Evolutionary conservation across 2,888 invertebrate genomes (phyloP), one percentile per base, ranked within the genome.

Genomic region (Spatulosminthurus flaviceps): DNA sequence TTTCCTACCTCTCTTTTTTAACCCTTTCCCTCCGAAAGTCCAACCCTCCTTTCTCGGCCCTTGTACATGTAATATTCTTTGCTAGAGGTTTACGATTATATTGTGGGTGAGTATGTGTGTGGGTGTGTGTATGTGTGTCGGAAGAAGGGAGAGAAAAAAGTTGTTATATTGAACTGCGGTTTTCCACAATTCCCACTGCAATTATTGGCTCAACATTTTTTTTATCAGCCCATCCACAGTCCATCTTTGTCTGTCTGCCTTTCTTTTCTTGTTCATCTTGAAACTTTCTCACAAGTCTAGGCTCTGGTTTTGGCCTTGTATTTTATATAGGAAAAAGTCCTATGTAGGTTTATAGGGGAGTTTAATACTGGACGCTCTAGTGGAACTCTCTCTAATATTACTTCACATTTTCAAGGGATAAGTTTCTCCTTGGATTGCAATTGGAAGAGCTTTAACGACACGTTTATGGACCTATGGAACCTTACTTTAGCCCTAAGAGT

Each of bases 111-210:
- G n/a, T n/a, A n/a, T n/a, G n/a, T n/a, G n/a, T n/a, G n/a, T n/a
- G n/a, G n/a, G n/a, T n/a, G n/a, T n/a, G n/a, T n/a, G 34, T 34
- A 34, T 34, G 34, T 34, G 9, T 34, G 41, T 11, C 21, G n/a
- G 4, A 71, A 71, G 41, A 71, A 71, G 41, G n/a, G n/a, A n/a
- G n/a, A n/a, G n/a, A n/a, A n/a, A n/a, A n/a, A n/a, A n/a, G n/a
- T n/a, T n/a, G 22, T 34, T 64, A 64, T 64, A 64, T 64, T 64
- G 64, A 64, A 64, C 22, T 77, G 77, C 42, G 77, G 77, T 67
- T 51, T 69, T 67, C 42, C 77, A 28, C 77, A 77, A 77, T 77
- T 77, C 77, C 77, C 77, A 77, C 43, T 69, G 69, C 77, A 77
- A 77, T 77, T 77, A 77, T 70, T 76, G 42, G 43, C 72, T 43